Evolutionary conservation across 2,888 invertebrate species (phyloP), one percentile per base, ranked within the genome.

Genomic region (Heterodera filipjevi): DNA sequence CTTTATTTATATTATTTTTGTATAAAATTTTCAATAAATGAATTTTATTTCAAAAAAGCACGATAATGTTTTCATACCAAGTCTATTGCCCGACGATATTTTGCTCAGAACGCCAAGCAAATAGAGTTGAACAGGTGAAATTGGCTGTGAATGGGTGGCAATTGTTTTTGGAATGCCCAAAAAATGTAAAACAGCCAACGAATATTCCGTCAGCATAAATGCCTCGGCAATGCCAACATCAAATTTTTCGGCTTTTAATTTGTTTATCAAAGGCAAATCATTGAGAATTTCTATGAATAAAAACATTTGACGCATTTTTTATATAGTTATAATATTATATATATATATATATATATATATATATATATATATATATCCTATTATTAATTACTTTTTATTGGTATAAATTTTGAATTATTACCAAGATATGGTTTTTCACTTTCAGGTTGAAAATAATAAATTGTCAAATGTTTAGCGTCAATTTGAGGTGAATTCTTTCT

Each of bases 101-200:
- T 12, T 59, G 59, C 27, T 27, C n/a, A 59, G 10, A 59, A 59
- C 59, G 27, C 59, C 59, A 27, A 59, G 59, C 59, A 59, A 59
- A 59, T 59, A 59, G 3, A 59, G 59, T 5, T 59, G 59, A 27
- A 59, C 59, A 2, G 59, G 59, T 22, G 59, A 59, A n/a, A 59
- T 59, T 59, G 59, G 59, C 59, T 59, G 59, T 27, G 59, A 59
- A 27, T 59, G 59, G 2, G 59, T 59, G 59, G 59, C 59, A 27
- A 59, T 27, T 10, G 27, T 27, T 59, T 59, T 30, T n/a, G 59
- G 59, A n/a, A 59, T 6, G 5, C 27, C 59, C 59, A 72, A 39
- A 5, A 33, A 46, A 30, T 84, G 32, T n/a, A 82, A 68, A 76
- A 71, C 44, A 19, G 83, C 82, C n/a, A 33, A 35, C 39, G 64